These are phyloP conservation scores for Laterallus jamaicensis DNA, from an alignment of 2,113 vertebrate species.

Conservation along the genomic window DNA sequence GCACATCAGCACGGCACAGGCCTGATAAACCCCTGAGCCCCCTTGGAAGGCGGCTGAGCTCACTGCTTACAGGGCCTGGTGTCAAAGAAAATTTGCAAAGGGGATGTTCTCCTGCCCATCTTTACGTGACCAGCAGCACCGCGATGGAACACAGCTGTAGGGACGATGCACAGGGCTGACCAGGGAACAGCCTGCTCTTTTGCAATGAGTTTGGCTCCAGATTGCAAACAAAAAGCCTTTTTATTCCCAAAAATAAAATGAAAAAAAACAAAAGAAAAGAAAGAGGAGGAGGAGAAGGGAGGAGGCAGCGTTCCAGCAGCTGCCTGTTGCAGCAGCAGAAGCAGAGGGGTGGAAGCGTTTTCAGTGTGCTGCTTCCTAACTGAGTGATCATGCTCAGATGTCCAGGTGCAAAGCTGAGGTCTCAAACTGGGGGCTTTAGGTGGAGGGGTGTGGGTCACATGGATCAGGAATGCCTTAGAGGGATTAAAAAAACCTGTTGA, in stretches of 20 bases:
- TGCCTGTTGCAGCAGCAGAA: not conserved
- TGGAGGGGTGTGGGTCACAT: not conserved
- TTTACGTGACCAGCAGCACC: not conserved
- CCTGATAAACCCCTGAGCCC: not conserved
- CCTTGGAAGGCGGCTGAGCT: not conserved
- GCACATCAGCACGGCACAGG: not conserved
- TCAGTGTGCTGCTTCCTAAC: not conserved
- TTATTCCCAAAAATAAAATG: not conserved
- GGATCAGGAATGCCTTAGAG: not conserved
- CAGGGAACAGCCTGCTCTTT: slow-evolving; percentile 11
- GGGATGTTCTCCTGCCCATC: not conserved
- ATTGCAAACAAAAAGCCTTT: not conserved
- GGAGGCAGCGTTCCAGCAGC: not conserved
- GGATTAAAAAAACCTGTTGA: not conserved
- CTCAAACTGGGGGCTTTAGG: not conserved
- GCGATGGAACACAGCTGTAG: not conserved
- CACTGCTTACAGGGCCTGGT: not conserved
- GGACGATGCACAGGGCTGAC: not conserved
- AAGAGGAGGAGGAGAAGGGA: not conserved
- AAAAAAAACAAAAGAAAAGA: not conserved
- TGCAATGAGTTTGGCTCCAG: not conserved
- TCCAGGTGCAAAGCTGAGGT: not conserved
- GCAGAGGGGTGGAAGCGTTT: not conserved
- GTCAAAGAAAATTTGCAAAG: not conserved
- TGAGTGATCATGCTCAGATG: accelerated